phyloP scores from a whole-genome alignment of 2,113 vertebrate species.

The Macaca nemestrina region DNA sequence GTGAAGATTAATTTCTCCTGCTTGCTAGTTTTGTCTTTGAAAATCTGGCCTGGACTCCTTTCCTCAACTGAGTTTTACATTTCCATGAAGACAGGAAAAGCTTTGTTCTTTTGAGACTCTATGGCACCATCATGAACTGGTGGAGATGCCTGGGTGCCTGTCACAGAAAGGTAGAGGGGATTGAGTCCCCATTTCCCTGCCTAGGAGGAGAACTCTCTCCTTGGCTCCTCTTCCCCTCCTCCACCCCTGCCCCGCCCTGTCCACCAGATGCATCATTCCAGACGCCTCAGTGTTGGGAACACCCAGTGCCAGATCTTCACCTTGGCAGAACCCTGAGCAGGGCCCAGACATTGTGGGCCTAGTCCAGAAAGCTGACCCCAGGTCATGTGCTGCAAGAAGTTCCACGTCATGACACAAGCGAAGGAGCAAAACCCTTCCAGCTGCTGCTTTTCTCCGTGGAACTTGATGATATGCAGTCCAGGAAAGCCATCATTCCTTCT shows the following conservation, averaged over 20 bases:
- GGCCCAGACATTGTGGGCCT: background rate
- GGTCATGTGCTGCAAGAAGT: background rate
- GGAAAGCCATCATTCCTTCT: background rate
- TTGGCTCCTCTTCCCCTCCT: background rate
- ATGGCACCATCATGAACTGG: rapidly evolving
- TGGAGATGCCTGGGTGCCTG: background rate
- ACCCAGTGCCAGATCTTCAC: background rate
- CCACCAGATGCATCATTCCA: background rate
- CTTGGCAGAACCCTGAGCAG: background rate
- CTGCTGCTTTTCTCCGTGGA: background rate
- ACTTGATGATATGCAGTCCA: background rate
- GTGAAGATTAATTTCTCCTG: background rate
- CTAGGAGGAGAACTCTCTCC: background rate
- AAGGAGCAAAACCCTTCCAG: background rate
- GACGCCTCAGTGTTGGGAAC: background rate
- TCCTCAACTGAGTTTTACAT: background rate
- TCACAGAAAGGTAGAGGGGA: background rate
- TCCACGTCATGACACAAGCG: background rate
- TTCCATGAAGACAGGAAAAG: background rate
- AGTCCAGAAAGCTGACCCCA: background rate
- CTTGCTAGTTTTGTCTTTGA: background rate
- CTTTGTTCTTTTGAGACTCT: background rate
- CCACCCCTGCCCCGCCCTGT: background rate
- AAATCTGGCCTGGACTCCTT: background rate
- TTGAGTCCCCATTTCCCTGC: too few species aligned